Evolutionary conservation across 2,888 invertebrate genomes (phyloP).

Genomic region (Sarcophaga caerulescens): DNA sequence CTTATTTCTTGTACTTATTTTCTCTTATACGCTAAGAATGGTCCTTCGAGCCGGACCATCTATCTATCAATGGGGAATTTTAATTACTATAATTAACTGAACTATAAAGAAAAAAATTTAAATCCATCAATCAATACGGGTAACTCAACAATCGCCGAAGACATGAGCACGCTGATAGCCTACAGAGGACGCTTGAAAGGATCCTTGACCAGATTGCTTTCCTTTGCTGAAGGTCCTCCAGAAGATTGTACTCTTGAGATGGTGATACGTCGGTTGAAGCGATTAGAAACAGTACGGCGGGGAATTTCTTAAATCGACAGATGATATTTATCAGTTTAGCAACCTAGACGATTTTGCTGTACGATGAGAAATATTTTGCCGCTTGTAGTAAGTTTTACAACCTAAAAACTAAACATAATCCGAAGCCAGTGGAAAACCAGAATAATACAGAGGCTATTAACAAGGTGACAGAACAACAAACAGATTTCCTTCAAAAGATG

Average conservation of each 20-base stretch:
- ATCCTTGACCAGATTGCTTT: slow-evolving; percentile 5
- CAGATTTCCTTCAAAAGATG: slow-evolving; percentile 16
- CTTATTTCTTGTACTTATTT: too few relatives aligned
- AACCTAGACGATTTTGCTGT: slow-evolving; percentile 16
- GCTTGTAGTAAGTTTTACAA: slow-evolving; percentile 27
- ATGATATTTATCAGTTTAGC: slow-evolving; percentile 15
- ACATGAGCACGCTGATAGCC: not conserved
- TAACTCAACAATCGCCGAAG: not conserved
- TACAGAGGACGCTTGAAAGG: slow-evolving; percentile 43
- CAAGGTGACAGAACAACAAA: slow-evolving; percentile 34
- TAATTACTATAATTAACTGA: too few relatives aligned
- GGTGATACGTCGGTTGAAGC: slow-evolving; percentile 35
- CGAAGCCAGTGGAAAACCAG: not conserved
- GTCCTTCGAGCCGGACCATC: too few relatives aligned
- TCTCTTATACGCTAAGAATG: too few relatives aligned
- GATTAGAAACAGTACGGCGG: slow-evolving; percentile 33
- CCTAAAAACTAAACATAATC: not conserved
- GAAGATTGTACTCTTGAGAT: slow-evolving; percentile 35
- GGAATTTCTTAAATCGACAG: slow-evolving; percentile 30
- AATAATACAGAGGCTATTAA: slow-evolving; percentile 1
- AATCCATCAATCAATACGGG: too few relatives aligned
- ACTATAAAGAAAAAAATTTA: too few relatives aligned
- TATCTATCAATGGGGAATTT: too few relatives aligned
- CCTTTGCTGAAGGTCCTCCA: slow-evolving; percentile 28
- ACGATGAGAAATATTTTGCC: slow-evolving; percentile 41